These are phyloP conservation scores for Triops cancriformis DNA, from an alignment of 1,140 invertebrate genomes.

Conservation along the genomic window DNA sequence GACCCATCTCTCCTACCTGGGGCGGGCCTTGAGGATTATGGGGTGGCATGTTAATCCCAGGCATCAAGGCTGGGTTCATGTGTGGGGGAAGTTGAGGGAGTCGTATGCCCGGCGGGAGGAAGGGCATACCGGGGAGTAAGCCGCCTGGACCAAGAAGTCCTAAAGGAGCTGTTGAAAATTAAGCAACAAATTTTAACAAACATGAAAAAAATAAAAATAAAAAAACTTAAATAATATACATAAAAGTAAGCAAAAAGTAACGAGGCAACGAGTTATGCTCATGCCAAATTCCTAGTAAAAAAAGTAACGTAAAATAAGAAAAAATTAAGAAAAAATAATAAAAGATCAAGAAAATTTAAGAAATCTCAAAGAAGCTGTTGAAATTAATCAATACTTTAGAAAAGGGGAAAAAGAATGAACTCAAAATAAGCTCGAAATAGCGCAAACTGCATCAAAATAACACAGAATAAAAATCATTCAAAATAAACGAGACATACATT, in stretches of 20 bases:
- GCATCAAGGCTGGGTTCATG: constrained; percentile 15
- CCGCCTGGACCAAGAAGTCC: constrained; percentile 26
- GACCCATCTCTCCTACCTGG: constrained; percentile 14
- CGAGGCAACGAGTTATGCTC: no score
- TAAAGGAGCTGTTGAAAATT: constrained; percentile 19
- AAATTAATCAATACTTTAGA: no score
- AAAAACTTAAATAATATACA: background rate
- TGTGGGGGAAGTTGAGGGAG: constrained; percentile 28
- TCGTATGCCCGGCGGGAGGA: constrained; percentile 29
- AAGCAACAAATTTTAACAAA: background rate
- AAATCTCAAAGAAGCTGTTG: no score
- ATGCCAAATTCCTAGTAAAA: no score
- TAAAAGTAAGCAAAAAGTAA: background rate
- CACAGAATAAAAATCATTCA: no score
- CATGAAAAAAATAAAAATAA: constrained; percentile 9
- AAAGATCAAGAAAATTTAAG: no score
- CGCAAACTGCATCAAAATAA: no score
- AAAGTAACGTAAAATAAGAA: no score
- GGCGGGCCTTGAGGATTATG: background rate
- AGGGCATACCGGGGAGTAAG: constrained; percentile 32
- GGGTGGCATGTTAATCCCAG: background rate
- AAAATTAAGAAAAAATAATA: no score
- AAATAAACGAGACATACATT: no score
- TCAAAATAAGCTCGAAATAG: no score
- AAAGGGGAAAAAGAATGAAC: no score